Conservation (phyloP, 2,113 vertebrate species). For the Chaenogobius annularis region DNA sequence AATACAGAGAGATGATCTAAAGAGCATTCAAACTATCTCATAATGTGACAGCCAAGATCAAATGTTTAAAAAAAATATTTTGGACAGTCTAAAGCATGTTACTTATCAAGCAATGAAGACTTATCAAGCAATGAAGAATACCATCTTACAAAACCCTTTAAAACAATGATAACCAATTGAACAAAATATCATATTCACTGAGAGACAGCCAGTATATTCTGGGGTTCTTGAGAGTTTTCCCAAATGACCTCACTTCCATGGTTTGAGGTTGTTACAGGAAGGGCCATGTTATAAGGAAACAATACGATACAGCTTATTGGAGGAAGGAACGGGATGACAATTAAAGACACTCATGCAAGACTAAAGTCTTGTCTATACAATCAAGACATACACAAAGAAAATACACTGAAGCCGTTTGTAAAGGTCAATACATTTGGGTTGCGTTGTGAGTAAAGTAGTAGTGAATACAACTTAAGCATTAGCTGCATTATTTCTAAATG, state of each 20-base stretch:
- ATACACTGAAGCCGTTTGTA: conserved; percentile 1
- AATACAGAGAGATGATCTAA: conserved; percentile 42
- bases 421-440: neutral
- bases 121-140: neutral
- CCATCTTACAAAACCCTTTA: neutral
- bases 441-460: conserved; percentile 4
- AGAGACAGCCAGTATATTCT: neutral
- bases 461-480: conserved; percentile 29
- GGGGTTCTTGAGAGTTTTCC: neutral
- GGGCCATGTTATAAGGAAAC: conserved; percentile 48
- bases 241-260: conserved; percentile 11
- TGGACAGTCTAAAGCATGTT: neutral
- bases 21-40: conserved; percentile 53
- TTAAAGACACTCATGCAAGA: conserved; percentile 53
- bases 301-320: conserved; percentile 33
- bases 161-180: conserved; percentile 12
- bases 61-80: neutral
- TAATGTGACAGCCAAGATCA: conserved; percentile 10
- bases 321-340: conserved; percentile 43
- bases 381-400: conserved; percentile 42
- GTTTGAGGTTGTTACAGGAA: conserved; percentile 8
- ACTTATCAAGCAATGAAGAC: neutral
- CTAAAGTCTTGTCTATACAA: conserved; percentile 4
- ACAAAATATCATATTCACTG: neutral
- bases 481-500: conserved; percentile 27